Evolutionary conservation across 1,140 invertebrate genomes (phyloP).

Genomic region (Drosophila prosaltans): DNA sequence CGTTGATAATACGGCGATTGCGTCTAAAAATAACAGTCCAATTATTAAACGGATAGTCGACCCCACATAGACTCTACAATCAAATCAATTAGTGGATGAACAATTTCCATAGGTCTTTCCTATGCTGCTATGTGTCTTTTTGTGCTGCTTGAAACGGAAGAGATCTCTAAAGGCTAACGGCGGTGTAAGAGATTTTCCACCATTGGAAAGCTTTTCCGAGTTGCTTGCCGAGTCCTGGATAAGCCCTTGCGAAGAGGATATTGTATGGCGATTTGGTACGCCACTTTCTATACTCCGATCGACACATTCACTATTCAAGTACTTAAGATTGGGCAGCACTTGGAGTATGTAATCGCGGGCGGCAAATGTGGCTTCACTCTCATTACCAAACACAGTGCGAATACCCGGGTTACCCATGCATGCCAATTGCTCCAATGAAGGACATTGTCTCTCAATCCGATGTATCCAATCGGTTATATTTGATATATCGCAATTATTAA

Average conservation of each 20-base stretch:
- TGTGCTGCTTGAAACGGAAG: conserved; percentile 57
- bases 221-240: conserved; percentile 60
- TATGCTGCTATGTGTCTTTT: conserved; percentile 29
- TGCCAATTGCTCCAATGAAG: conserved; percentile 69
- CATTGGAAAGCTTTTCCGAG: conserved; percentile 48
- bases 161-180: conserved; percentile 63
- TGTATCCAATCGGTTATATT: conserved; percentile 77
- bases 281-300: conserved; percentile 15
- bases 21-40: conserved; percentile 58
- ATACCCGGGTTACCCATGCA: conserved; percentile 78
- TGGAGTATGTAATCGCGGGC: conserved; percentile 62
- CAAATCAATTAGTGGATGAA: conserved; percentile 70
- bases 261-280: conserved; percentile 9
- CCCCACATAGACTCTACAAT: conserved; percentile 6
- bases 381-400: conserved; percentile 46
- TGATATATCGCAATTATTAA: conserved; percentile 78
- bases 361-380: conserved; percentile 6
- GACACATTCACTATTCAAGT: conserved; percentile 55
- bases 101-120: conserved; percentile 47
- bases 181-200: conserved; percentile 32
- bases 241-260: conserved; percentile 50
- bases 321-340: conserved; percentile 62
- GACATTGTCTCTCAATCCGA: conserved; percentile 70
- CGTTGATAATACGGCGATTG: conserved; percentile 55
- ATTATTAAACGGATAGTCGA: conserved; percentile 38